Percentiles rank a stretch among this genome's conserved stretches.
These are phyloP conservation scores for Empidonax alnorum DNA, from an alignment of 2,113 vertebrate species.

Conservation along the genomic window DNA sequence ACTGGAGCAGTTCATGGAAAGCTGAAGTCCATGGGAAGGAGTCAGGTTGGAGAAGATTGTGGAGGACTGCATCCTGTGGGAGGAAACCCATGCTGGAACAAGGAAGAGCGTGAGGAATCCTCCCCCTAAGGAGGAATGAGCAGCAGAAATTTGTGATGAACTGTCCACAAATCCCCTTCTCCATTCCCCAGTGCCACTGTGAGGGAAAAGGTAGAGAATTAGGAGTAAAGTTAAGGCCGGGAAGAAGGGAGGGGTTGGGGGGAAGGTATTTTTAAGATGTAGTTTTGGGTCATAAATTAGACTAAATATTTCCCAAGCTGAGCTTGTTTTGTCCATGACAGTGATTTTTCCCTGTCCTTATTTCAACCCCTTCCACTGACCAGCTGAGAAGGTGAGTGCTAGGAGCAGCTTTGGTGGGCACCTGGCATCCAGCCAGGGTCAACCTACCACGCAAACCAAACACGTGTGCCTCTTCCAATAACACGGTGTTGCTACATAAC, in stretches of 20 bases:
- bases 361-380: not conserved
- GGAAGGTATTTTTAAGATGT: not conserved
- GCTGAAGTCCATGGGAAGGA: not conserved
- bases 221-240: not conserved
- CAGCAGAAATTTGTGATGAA: not conserved
- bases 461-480: not conserved
- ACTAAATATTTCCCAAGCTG: not conserved
- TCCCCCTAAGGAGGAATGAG: not conserved
- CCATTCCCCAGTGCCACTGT: not conserved
- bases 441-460: not conserved
- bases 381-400: not conserved
- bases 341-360: not conserved
- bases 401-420: not conserved
- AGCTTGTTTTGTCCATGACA: not conserved
- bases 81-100: not conserved
- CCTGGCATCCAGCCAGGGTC: not conserved
- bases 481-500: slow-evolving; percentile 5
- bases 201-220: not conserved
- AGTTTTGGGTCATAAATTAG: not conserved
- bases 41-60: not conserved
- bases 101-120: not conserved
- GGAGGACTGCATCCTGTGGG: not conserved
- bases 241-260: not conserved
- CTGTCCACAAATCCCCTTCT: not conserved
- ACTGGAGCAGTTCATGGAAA: not conserved